phyloP scores from a whole-genome alignment of 2,888 invertebrate genomes.

The Zhengitettix transpicula region DNA sequence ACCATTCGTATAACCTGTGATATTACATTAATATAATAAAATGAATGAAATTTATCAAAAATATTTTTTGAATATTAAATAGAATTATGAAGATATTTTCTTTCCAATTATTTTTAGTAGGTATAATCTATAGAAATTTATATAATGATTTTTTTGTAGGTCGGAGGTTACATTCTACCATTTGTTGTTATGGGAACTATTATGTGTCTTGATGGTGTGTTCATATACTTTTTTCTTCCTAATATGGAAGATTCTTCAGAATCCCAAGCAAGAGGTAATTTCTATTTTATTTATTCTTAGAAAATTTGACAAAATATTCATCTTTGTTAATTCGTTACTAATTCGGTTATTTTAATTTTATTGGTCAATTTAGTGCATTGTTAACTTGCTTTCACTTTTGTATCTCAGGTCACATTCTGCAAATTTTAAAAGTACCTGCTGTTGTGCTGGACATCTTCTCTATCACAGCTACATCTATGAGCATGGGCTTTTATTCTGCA shows the following conservation, averaged over 20 bases:
- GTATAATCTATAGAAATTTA: too few relatives aligned
- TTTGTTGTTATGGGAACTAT: constrained; percentile 28
- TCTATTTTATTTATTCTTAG: too few relatives aligned
- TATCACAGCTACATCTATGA: constrained; percentile 22
- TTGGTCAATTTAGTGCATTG: background rate
- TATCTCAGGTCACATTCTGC: constrained; percentile 4
- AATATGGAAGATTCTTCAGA: background rate
- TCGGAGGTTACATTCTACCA: constrained; percentile 30
- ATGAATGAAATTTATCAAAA: too few relatives aligned
- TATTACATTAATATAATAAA: too few relatives aligned
- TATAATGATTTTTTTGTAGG: constrained; percentile 11
- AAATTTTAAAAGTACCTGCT: constrained; percentile 20
- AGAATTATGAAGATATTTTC: too few relatives aligned
- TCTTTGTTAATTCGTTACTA: background rate
- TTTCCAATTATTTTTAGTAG: too few relatives aligned
- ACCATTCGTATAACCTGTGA: too few relatives aligned
- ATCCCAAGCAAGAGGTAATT: background rate
- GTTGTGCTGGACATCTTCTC: constrained; percentile 22
- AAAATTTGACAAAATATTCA: too few relatives aligned
- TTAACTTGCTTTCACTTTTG: background rate
- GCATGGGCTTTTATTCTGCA: constrained; percentile 33
- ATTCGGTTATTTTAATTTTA: background rate
- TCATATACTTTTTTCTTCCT: constrained; percentile 23
- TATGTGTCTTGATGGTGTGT: constrained; percentile 21
- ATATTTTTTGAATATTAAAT: too few relatives aligned